Conservation (phyloP, 2,888 invertebrate species). For the Diloba caeruleocephala region DNA sequence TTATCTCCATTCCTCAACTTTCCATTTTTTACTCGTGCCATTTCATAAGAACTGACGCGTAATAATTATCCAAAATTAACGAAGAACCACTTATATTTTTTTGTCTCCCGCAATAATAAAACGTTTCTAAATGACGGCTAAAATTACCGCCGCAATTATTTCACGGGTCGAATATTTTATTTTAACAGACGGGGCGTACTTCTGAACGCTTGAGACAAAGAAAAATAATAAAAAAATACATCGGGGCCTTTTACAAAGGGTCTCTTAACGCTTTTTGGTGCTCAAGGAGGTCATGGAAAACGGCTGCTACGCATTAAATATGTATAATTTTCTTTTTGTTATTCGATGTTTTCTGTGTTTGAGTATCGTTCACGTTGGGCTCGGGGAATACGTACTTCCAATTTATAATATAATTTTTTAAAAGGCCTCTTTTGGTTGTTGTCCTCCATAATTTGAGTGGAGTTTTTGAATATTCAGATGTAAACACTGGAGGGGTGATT, state of each 20-base stretch:
- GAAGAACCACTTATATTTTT: conserved; percentile 56
- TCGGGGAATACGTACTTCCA: conserved; percentile 40
- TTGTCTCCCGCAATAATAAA: conserved; percentile 66
- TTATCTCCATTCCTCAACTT: conserved; percentile 3
- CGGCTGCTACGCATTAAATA: conserved; percentile 73
- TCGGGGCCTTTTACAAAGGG: conserved; percentile 73
- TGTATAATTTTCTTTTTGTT: conserved; percentile 70
- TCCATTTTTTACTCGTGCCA: conserved; percentile 33
- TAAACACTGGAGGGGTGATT: conserved; percentile 8
- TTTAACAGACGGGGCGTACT: conserved; percentile 69
- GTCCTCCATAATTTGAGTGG: conserved; percentile 21
- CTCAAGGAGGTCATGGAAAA: conserved; percentile 66
- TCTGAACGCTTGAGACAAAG: conserved; percentile 73
- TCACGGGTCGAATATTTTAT: conserved; percentile 80
- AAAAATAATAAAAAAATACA: conserved; percentile 78
- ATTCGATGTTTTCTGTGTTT: conserved; percentile 50
- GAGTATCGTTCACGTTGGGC: conserved; percentile 33
- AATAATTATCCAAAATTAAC: conserved; percentile 68
- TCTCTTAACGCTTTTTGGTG: conserved; percentile 73
- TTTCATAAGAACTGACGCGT: conserved; percentile 50
- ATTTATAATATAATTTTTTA: conserved; percentile 43
- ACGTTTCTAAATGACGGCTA: conserved; percentile 72
- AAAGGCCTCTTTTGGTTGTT: conserved; percentile 38
- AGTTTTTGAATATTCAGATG: conserved; percentile 11
- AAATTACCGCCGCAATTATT: conserved; percentile 81